These are phyloP conservation scores for Drosophila nasuta DNA, from an alignment of 1,140 invertebrate species.

Conservation along the genomic window DNA sequence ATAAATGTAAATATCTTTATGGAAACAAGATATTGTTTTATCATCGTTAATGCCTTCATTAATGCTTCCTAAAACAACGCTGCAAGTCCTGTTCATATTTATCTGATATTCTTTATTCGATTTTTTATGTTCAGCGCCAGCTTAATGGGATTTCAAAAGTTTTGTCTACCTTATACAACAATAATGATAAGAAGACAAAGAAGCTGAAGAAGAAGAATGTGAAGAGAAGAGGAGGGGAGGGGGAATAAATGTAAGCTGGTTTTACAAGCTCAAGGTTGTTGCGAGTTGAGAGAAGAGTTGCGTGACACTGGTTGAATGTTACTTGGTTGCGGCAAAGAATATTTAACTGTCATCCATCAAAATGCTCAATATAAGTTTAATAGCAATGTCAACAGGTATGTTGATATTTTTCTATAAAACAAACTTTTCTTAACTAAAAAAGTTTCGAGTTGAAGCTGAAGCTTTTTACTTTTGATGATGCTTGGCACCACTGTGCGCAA, in stretches of 20 bases:
- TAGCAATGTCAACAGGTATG: slow-evolving; percentile 3
- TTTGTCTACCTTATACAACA: slow-evolving; percentile 17
- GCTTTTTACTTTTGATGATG: slow-evolving; percentile 1
- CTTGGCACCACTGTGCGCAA: slow-evolving; percentile 47
- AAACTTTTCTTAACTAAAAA: neutral
- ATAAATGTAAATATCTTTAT: neutral
- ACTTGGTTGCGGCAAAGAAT: neutral
- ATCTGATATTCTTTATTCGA: neutral
- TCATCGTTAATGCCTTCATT: too few relatives aligned
- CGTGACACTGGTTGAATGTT: slow-evolving; percentile 52
- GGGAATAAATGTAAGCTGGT: slow-evolving; percentile 64
- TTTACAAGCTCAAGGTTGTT: slow-evolving; percentile 71
- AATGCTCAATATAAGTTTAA: neutral
- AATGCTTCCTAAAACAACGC: neutral
- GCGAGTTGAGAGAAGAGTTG: slow-evolving; percentile 10
- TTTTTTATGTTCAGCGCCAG: neutral
- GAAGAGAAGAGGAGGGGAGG: neutral
- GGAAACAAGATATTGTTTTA: too few relatives aligned
- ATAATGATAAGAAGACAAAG: neutral
- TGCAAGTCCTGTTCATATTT: neutral
- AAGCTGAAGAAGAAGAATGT: slow-evolving; percentile 1
- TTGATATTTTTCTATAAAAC: neutral
- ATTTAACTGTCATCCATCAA: neutral
- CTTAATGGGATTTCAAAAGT: slow-evolving; percentile 18
- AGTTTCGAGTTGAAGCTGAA: neutral